A percentile compares a stretch with the other conserved stretches of the same genome.
Conservation (phyloP, 2,113 vertebrate genomes). For the Chionodraco myersi region DNA sequence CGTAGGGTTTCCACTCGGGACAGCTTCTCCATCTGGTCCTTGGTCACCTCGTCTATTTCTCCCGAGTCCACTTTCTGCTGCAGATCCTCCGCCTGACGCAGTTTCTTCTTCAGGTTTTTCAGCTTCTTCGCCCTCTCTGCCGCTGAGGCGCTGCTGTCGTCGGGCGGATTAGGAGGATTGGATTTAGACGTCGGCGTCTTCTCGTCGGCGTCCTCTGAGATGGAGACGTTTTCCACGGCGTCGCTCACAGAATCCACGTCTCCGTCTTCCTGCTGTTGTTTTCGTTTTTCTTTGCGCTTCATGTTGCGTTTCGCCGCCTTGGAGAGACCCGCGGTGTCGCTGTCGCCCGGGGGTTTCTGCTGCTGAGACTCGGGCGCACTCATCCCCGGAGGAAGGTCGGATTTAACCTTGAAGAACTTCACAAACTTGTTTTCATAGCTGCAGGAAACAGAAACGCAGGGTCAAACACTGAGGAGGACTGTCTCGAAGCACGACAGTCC, state of each 20-base stretch:
- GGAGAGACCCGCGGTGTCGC: constrained; percentile 83
- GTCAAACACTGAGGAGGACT: neutral
- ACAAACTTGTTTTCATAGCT: constrained; percentile 98
- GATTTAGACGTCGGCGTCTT: constrained; percentile 9
- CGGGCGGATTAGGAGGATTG: neutral
- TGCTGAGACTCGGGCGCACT: constrained; percentile 80
- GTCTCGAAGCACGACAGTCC: too few species aligned
- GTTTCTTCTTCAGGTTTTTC: constrained; percentile 93
- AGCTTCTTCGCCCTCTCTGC: constrained; percentile 86
- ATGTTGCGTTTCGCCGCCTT: constrained; percentile 93
- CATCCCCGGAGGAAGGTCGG: constrained; percentile 92
- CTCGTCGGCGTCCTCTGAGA: constrained; percentile 40
- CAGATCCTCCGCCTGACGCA: constrained; percentile 93
- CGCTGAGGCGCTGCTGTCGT: constrained; percentile 50
- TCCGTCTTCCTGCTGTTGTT: constrained; percentile 83
- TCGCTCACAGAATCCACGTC: constrained; percentile 78
- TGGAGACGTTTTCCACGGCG: constrained; percentile 82
- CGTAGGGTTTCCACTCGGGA: constrained; percentile 83
- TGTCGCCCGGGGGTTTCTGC: constrained; percentile 71
- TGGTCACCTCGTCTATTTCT: constrained; percentile 88
- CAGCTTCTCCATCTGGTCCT: constrained; percentile 94
- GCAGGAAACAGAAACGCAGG: constrained; percentile 47
- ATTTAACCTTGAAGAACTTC: constrained; percentile 97
- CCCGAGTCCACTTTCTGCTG: constrained; percentile 91
- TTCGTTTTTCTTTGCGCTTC: constrained; percentile 94